Evolutionary conservation across 2,888 invertebrate genomes (phyloP), one percentile per base, ranked within the genome.

Genomic region (Folsomia candida): DNA sequence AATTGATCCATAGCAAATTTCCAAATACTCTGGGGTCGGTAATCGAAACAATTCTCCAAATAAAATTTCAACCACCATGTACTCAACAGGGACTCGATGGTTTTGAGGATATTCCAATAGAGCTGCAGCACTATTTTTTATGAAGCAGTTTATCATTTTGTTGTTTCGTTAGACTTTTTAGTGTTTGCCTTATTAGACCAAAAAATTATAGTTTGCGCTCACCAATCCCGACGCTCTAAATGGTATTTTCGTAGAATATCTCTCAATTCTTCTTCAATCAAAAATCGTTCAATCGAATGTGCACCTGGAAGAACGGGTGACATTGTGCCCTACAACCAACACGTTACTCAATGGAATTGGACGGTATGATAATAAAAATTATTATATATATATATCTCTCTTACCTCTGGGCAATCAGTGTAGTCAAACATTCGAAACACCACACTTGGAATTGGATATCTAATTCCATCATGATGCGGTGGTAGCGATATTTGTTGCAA

Each of bases 371-470:
- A 27, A 47, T 51, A 61, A 51, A 54, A 1, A 64, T 20, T 27
- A 51, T 66, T 22, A 67, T n/a, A n/a, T n/a, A n/a, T n/a, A n/a
- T n/a, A n/a, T n/a, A n/a, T n/a, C n/a, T 18, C 4, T 65, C 72
- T 78, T 73, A 83, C 93, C 83, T 97, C 97, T 0, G 97, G 97
- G 80, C 97, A 97, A 84, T 99, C 99, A 0, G 97, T 97, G 83
- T 98, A 97, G 84, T 98, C 98, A 85, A 99, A 99, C 89, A 99
- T 92, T 57, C 94, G 88, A 84, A 96, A 98, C 51, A 97, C 91
- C 1, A 95, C 94, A 82, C 91, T 89, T 0, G 99, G 99, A 87
- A 96, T 90, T 0, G 98, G 98, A 84, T 99, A 99, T 26, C 87
- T 86, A 81, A 91, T 92, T 1, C 89, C 88, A 76, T 95, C 93